Evolutionary conservation across 2,113 vertebrate species (phyloP).

Genomic region (Odontophorus gujanensis): DNA sequence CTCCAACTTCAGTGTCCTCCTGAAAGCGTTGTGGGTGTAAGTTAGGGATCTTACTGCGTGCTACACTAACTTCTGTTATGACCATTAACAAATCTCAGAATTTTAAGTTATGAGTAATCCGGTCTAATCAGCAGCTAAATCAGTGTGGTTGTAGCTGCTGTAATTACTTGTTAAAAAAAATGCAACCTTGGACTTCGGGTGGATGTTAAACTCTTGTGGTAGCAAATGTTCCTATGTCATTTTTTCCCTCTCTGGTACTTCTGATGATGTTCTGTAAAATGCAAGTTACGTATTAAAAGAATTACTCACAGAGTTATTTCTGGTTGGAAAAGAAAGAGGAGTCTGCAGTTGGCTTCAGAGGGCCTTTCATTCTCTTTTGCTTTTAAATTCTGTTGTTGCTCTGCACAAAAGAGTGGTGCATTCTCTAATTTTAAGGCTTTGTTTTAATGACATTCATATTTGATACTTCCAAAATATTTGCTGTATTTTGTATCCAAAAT

Average conservation of each 20-base stretch:
- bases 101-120: constrained; percentile 54
- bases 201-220: background rate
- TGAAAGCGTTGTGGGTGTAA: background rate
- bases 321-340: background rate
- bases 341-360: background rate
- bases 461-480: background rate
- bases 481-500: no score
- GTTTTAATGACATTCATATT: background rate
- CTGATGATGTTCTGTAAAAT: background rate
- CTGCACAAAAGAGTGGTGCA: background rate
- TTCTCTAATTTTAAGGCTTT: background rate
- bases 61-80: constrained; percentile 31
- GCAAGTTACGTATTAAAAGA: background rate
- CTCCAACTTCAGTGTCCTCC: background rate
- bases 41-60: background rate
- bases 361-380: background rate
- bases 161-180: constrained; percentile 48
- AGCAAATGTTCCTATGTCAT: background rate
- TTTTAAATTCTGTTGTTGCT: background rate
- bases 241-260: background rate
- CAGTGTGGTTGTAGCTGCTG: constrained; percentile 26
- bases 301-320: background rate
- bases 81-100: constrained; percentile 34
- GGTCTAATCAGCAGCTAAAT: constrained; percentile 32
- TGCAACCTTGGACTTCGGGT: constrained; percentile 3